phyloP scores from a whole-genome alignment of 2,113 vertebrate genomes.

The Eonycteris spelaea region DNA sequence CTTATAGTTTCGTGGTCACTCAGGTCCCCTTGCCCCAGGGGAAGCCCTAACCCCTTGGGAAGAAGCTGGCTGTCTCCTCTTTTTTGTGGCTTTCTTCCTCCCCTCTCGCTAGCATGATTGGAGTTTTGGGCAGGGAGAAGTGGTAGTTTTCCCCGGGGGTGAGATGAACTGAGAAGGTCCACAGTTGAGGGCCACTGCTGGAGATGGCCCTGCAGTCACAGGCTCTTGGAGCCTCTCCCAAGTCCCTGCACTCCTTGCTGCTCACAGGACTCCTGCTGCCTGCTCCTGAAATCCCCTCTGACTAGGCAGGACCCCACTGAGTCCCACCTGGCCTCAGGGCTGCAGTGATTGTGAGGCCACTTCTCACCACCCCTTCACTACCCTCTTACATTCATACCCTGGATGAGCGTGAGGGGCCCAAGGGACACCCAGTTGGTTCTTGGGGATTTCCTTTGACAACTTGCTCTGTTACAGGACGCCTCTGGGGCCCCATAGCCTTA shows the following conservation, averaged over 20 bases:
- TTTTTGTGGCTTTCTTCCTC: not conserved
- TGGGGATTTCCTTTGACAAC: not conserved
- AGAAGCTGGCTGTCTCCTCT: not conserved
- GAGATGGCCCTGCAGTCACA: not conserved
- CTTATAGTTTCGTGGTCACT: not conserved
- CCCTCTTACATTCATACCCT: too few relatives aligned
- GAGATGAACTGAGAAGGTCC: not conserved
- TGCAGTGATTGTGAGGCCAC: not conserved
- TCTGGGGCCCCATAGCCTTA: not conserved
- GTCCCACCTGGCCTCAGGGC: not conserved
- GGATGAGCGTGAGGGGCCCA: not conserved
- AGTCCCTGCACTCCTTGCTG: not conserved
- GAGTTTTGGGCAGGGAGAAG: not conserved
- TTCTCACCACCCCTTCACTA: not conserved
- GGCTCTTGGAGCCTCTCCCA: too few relatives aligned
- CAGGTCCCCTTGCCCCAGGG: not conserved
- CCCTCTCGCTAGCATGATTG: not conserved
- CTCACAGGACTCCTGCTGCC: not conserved
- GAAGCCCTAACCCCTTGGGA: not conserved
- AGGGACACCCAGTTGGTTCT: not conserved
- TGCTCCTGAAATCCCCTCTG: too few relatives aligned
- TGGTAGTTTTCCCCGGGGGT: too few relatives aligned
- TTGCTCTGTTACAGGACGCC: not conserved
- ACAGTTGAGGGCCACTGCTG: not conserved
- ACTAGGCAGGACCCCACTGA: not conserved